Conservation (phyloP, 2,888 invertebrate species). For the Syrphus vitripennis region DNA sequence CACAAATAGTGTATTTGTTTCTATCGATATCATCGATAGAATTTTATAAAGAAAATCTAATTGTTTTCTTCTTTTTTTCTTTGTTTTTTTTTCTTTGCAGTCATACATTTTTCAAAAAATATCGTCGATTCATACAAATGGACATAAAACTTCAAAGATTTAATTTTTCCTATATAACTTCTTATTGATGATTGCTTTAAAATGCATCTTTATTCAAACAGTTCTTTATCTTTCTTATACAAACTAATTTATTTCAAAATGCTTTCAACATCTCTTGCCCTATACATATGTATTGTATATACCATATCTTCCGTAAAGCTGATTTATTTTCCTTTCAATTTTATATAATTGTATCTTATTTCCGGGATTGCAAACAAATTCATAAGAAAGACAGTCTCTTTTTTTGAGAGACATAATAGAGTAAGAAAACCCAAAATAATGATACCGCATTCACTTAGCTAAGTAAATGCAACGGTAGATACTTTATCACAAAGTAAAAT, state of each 20-base stretch:
- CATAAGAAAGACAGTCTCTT: slow-evolving; percentile 8
- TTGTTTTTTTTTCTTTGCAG: no score
- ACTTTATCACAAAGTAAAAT: background rate
- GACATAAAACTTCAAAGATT: no score
- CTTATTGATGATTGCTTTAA: background rate
- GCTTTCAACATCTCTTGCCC: background rate
- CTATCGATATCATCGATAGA: no score
- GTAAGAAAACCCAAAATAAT: slow-evolving; percentile 1
- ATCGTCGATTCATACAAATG: no score
- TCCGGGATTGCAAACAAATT: slow-evolving; percentile 32
- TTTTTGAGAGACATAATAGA: background rate
- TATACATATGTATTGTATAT: no score
- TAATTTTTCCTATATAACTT: background rate
- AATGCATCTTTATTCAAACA: background rate
- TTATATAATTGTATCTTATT: slow-evolving; percentile 17
- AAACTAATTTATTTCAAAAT: background rate
- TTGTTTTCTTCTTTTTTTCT: no score
- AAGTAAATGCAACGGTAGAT: slow-evolving; percentile 38
- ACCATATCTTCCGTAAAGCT: no score
- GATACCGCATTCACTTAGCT: slow-evolving; percentile 45
- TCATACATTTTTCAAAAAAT: no score
- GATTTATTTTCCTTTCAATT: slow-evolving; percentile 25
- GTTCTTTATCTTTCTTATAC: background rate
- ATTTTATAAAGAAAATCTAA: no score
- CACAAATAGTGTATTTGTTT: no score